A percentile compares a stretch with the other conserved stretches of the same genome.
phyloP scores from a whole-genome alignment of 2,888 invertebrate genomes.

The Drosophila formosana region DNA sequence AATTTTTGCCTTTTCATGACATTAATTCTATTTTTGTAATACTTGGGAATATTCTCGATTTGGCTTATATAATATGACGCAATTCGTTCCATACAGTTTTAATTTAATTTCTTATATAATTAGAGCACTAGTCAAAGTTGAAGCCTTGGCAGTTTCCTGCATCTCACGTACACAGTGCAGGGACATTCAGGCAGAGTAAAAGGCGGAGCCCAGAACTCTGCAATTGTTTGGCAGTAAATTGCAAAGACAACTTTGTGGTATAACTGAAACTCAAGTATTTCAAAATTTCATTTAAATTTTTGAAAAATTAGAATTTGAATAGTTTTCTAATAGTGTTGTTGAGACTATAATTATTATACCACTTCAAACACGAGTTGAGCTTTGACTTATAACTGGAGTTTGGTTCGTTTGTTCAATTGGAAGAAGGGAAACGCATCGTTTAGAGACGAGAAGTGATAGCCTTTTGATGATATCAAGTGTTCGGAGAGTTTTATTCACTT shows the following conservation, averaged over 20 bases:
- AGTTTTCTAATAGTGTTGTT: too few relatives aligned
- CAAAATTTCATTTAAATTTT: too few relatives aligned
- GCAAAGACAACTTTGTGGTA: neutral
- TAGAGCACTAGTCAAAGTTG: neutral
- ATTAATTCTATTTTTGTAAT: too few relatives aligned
- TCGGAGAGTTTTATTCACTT: neutral
- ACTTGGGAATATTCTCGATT: too few relatives aligned
- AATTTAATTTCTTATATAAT: conserved; percentile 2
- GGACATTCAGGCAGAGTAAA: neutral
- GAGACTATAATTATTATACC: too few relatives aligned
- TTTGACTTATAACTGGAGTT: too few relatives aligned
- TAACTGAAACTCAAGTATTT: too few relatives aligned
- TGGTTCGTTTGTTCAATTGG: neutral
- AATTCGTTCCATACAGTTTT: neutral
- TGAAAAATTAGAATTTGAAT: too few relatives aligned
- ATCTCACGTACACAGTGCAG: conserved; percentile 1
- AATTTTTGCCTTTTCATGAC: too few relatives aligned
- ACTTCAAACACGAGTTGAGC: too few relatives aligned
- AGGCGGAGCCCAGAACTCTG: neutral
- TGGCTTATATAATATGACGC: neutral
- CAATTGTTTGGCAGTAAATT: neutral
- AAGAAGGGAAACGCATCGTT: neutral
- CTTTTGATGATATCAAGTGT: neutral
- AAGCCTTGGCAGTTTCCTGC: neutral
- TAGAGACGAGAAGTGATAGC: neutral